Percentiles rank a stretch among this genome's conserved stretches.
These are phyloP conservation scores for Hemibagrus wyckioides DNA, from an alignment of 2,113 vertebrate genomes.

Conservation along the genomic window DNA sequence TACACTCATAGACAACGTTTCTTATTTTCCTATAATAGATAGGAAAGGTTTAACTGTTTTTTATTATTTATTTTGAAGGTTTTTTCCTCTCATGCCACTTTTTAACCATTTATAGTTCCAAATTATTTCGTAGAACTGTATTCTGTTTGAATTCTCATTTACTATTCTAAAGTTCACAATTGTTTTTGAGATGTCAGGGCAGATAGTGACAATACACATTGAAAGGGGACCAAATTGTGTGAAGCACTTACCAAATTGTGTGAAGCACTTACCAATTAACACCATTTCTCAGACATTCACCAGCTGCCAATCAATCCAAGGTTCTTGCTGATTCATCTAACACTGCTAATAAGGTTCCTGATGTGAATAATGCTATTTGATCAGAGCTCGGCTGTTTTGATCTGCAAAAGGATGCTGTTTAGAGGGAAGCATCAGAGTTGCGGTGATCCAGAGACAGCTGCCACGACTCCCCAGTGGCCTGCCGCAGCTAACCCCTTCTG, in stretches of 20 bases:
- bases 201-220: background rate
- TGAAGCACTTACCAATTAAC: conserved; percentile 18
- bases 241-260: conserved; percentile 5
- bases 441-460: conserved; percentile 56
- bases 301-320: conserved; percentile 35
- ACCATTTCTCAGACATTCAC: background rate
- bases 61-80: no score
- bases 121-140: background rate
- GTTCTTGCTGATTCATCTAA: conserved; percentile 19
- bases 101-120: background rate
- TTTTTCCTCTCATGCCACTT: background rate
- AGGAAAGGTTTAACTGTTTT: no score
- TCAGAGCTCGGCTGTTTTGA: conserved; percentile 31
- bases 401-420: conserved; percentile 46
- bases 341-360: conserved; percentile 6
- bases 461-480: conserved; percentile 43
- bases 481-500: conserved; percentile 54
- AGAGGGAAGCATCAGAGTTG: conserved; percentile 52
- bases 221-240: background rate
- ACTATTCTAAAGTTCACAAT: background rate
- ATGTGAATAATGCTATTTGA: conserved; percentile 34
- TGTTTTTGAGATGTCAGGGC: background rate
- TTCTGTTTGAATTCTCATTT: background rate
- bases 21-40: no score
- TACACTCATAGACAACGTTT: background rate